Percentiles rank a stretch among this genome's conserved stretches.
Evolutionary conservation across 2,797 vertebrate species (phyloP).

Genomic region (Tragelaphus eurycerus): DNA sequence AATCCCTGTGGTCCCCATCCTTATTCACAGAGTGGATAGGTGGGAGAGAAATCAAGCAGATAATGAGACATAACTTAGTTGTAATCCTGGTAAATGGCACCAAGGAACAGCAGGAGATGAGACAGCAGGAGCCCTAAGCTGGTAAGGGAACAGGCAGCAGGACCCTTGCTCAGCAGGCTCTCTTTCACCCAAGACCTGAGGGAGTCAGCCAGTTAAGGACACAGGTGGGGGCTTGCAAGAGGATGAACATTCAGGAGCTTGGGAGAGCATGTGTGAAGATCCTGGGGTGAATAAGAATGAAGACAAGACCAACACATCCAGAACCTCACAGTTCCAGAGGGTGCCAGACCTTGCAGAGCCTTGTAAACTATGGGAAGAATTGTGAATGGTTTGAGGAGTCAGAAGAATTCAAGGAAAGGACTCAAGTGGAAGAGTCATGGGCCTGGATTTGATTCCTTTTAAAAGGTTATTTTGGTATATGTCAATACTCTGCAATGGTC

Average conservation of each 20-base stretch:
- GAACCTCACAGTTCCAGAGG: neutral
- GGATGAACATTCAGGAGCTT: rapidly evolving
- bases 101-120: neutral
- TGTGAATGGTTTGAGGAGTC: neutral
- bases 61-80: neutral
- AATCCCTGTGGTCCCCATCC: neutral
- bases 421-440: neutral
- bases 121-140: neutral
- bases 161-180: too few species aligned
- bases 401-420: neutral
- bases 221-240: neutral
- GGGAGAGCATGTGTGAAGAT: neutral
- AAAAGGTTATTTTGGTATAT: neutral
- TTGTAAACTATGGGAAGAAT: neutral
- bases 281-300: neutral
- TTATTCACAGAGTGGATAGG: neutral
- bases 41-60: neutral
- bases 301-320: neutral
- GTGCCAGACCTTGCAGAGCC: too few species aligned
- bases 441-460: neutral
- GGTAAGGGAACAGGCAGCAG: neutral
- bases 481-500: neutral
- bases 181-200: neutral
- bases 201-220: neutral
- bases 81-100: neutral